Evolutionary conservation across 2,888 invertebrate species (phyloP).

Genomic region (Ectropis crepuscularia): DNA sequence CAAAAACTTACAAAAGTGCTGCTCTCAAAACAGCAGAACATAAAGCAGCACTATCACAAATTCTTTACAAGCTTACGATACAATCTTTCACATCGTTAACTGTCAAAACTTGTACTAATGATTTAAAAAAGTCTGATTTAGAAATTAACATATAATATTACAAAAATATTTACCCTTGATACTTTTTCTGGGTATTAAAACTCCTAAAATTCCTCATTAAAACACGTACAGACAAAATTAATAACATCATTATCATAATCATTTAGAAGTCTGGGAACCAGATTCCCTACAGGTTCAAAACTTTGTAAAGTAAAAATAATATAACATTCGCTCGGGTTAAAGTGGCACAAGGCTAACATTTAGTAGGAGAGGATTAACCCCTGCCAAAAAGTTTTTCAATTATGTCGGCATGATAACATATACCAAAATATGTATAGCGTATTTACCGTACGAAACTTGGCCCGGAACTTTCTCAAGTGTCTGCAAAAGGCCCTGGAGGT

Average conservation of each 20-base stretch:
- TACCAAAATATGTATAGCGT: constrained; percentile 59
- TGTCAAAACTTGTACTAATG: no score
- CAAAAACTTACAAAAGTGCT: no score
- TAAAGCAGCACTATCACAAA: no score
- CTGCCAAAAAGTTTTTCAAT: constrained; percentile 82
- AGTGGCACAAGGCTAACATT: constrained; percentile 40
- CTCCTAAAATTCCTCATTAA: background rate
- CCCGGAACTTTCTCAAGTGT: constrained; percentile 41
- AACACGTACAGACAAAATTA: background rate
- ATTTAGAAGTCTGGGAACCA: constrained; percentile 3
- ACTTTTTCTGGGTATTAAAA: background rate
- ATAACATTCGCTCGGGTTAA: constrained; percentile 12
- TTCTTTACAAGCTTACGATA: no score
- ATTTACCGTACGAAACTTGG: constrained; percentile 67
- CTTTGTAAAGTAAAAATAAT: constrained; percentile 26
- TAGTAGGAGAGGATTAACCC: constrained; percentile 61
- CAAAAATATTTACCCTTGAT: background rate
- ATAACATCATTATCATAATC: constrained; percentile 5
- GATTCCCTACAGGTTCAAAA: constrained; percentile 5
- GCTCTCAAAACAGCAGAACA: no score
- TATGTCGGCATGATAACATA: constrained; percentile 68
- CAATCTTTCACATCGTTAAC: no score
- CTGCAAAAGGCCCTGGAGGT: constrained; percentile 29
- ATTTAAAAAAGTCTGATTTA: no score
- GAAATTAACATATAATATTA: background rate